These are phyloP conservation scores for Limnephilus marmoratus DNA, from an alignment of 2,888 invertebrate genomes.

Conservation along the genomic window DNA sequence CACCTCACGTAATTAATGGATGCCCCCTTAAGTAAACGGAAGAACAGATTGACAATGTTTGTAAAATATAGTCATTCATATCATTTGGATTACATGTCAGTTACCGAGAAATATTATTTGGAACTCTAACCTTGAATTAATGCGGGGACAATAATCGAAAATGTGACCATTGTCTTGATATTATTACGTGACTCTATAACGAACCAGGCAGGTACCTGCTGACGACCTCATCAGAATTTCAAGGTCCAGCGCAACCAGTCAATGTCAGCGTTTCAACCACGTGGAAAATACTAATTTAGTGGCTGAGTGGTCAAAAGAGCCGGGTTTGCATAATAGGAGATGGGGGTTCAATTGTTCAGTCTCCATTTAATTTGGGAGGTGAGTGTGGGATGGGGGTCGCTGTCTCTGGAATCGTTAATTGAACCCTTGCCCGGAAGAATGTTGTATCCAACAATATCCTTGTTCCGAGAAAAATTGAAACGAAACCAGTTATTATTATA, in stretches of 20 bases:
- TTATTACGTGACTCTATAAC: background rate
- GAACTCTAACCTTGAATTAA: background rate
- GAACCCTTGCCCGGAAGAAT: too few species aligned
- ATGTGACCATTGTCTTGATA: background rate
- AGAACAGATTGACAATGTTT: background rate
- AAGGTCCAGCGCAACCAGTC: background rate
- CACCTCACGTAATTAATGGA: too few species aligned
- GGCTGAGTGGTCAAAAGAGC: too few species aligned
- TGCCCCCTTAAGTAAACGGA: background rate
- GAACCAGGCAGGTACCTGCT: background rate
- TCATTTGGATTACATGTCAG: too few species aligned
- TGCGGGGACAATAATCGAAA: background rate
- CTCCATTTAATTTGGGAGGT: too few species aligned
- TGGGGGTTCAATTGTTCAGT: too few species aligned
- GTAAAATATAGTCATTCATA: background rate
- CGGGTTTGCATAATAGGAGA: too few species aligned
- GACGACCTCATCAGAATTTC: background rate
- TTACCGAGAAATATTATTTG: background rate
- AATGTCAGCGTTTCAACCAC: background rate
- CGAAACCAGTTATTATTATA: too few species aligned
- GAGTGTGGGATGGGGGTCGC: too few species aligned
- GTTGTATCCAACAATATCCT: too few species aligned
- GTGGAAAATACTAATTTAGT: background rate
- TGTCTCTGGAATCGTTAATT: too few species aligned
- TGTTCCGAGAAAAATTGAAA: too few species aligned